phyloP scores from a whole-genome alignment of 1,140 invertebrate species.

The Chrysomallon squamiferum region DNA sequence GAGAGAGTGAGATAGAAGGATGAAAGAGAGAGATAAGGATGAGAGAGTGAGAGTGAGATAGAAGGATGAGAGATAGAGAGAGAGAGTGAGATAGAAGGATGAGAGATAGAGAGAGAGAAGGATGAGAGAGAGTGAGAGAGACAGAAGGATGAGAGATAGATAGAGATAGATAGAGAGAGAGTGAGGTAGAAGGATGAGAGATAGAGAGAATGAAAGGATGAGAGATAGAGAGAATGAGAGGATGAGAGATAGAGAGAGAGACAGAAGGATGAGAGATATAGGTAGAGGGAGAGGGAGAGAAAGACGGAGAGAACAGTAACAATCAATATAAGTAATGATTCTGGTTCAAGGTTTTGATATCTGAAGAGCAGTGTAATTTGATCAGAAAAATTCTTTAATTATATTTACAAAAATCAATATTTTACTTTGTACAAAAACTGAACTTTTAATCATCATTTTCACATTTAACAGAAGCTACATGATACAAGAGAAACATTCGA shows the following conservation, averaged over 20 bases:
- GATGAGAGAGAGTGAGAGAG: neutral
- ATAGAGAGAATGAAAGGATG: neutral
- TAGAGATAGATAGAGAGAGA: neutral
- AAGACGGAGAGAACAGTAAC: neutral
- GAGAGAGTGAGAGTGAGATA: neutral
- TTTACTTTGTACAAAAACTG: no score
- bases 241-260: neutral
- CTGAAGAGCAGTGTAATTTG: no score
- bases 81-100: neutral
- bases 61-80: neutral
- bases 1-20: neutral
- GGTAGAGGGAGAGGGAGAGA: neutral
- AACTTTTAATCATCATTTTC: no score
- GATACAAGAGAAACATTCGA: no score
- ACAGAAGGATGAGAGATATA: neutral
- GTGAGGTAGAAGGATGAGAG: constrained; percentile 6
- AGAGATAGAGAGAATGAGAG: neutral
- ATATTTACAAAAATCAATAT: no score
- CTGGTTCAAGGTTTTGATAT: no score
- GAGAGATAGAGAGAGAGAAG: neutral
- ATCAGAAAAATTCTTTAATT: no score
- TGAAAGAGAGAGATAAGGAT: neutral
- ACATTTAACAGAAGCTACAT: no score
- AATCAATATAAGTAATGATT: no score
- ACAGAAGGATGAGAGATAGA: constrained; percentile 6